Evolutionary conservation across 2,113 vertebrate species (phyloP).

Genomic region (Osmerus mordax): DNA sequence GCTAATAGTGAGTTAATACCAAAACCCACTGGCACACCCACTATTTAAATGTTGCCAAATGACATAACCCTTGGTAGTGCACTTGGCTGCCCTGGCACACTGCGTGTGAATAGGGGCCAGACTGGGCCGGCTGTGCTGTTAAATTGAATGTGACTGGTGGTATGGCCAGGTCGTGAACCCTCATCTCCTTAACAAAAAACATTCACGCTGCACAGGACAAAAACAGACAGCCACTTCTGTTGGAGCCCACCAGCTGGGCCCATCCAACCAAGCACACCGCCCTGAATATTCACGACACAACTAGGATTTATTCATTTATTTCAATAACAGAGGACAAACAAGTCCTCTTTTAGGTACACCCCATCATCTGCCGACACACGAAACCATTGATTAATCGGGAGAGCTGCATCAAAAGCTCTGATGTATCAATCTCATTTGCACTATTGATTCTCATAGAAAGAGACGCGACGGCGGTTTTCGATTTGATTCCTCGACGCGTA

Average conservation of each 20-base stretch:
- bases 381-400: neutral
- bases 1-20: neutral
- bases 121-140: constrained; percentile 46
- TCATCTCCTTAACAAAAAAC: constrained; percentile 74
- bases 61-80: constrained; percentile 39
- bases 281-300: too few species aligned
- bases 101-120: constrained; percentile 31
- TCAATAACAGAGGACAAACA: too few species aligned
- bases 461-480: neutral
- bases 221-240: constrained; percentile 62
- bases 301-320: too few species aligned
- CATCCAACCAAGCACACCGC: too few species aligned
- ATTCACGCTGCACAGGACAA: constrained; percentile 64
- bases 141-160: constrained; percentile 71
- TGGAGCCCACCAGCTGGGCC: constrained; percentile 23
- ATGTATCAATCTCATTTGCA: constrained; percentile 1
- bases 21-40: neutral
- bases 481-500: constrained; percentile 17
- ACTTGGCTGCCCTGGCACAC: constrained; percentile 15
- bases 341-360: too few species aligned
- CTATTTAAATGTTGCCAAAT: constrained; percentile 44
- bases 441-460: neutral
- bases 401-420: constrained; percentile 14
- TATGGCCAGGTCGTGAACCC: constrained; percentile 70
- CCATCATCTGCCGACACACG: too few species aligned